These are phyloP conservation scores for Halocaridina rubra DNA, from an alignment of 2,888 invertebrate species.

Conservation along the genomic window DNA sequence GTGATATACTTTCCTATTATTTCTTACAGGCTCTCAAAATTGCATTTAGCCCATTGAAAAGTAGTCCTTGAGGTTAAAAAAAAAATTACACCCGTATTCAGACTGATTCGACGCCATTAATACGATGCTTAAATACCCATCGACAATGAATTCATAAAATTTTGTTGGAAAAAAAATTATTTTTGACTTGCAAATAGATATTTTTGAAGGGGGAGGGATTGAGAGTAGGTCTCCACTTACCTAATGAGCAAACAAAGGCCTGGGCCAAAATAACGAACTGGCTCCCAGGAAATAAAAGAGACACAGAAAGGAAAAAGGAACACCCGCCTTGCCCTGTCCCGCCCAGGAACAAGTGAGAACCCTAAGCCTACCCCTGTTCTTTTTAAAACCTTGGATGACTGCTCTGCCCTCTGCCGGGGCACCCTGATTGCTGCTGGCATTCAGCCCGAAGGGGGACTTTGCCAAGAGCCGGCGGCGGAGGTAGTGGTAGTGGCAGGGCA, in stretches of 20 bases:
- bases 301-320: constrained; percentile 23
- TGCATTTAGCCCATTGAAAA: too few relatives aligned
- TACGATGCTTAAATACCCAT: too few relatives aligned
- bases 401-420: constrained; percentile 34
- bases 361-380: constrained; percentile 18
- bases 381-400: constrained; percentile 59
- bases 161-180: too few relatives aligned
- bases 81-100: too few relatives aligned
- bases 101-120: too few relatives aligned
- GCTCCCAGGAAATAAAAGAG: constrained; percentile 27
- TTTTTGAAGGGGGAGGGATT: too few relatives aligned
- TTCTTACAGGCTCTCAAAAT: too few relatives aligned
- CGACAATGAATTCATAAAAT: too few relatives aligned
- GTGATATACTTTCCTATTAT: too few relatives aligned
- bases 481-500: not conserved
- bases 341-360: constrained; percentile 49
- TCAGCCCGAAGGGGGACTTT: constrained; percentile 9
- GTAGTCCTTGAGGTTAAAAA: too few relatives aligned
- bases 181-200: not conserved
- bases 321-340: constrained; percentile 52
- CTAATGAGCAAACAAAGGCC: constrained; percentile 20
- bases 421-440: not conserved
- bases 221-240: too few relatives aligned
- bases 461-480: constrained; percentile 26
- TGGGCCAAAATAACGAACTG: constrained; percentile 34